Evolutionary conservation across 2,113 vertebrate genomes (phyloP).

Genomic region (Pogonocichla stellata): DNA sequence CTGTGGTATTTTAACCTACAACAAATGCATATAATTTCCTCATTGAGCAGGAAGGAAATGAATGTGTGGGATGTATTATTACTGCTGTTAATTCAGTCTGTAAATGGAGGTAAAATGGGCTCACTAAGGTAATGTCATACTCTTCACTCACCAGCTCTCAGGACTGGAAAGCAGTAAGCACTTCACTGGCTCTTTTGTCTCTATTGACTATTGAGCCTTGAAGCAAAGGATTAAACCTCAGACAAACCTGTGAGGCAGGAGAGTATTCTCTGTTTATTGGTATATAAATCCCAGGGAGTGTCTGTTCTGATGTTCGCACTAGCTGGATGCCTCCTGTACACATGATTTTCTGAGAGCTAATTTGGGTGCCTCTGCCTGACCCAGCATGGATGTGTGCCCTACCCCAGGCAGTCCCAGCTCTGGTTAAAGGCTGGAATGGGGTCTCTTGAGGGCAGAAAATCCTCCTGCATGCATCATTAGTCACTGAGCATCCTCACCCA

Average conservation of each 20-base stretch:
- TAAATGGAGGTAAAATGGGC: background rate
- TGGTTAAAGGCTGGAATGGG: background rate
- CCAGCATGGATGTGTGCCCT: background rate
- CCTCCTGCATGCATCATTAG: background rate
- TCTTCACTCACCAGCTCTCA: background rate
- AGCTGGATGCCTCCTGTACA: background rate
- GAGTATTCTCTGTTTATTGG: background rate
- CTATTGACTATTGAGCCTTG: background rate
- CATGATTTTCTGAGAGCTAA: background rate
- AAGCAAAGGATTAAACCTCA: background rate
- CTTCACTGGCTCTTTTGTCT: background rate
- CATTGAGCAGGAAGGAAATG: background rate
- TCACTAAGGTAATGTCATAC: background rate
- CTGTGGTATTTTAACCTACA: background rate
- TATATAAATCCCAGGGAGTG: background rate
- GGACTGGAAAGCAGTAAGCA: background rate
- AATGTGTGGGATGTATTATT: background rate
- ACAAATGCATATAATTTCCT: background rate
- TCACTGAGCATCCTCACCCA: background rate
- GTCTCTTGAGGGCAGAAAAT: background rate
- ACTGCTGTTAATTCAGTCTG: background rate
- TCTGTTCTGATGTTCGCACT: background rate
- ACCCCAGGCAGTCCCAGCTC: background rate
- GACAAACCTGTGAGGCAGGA: background rate
- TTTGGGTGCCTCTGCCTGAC: fast-evolving